Evolutionary conservation across 2,888 invertebrate genomes (phyloP).

Genomic region (Minunthozetes semirufus): DNA sequence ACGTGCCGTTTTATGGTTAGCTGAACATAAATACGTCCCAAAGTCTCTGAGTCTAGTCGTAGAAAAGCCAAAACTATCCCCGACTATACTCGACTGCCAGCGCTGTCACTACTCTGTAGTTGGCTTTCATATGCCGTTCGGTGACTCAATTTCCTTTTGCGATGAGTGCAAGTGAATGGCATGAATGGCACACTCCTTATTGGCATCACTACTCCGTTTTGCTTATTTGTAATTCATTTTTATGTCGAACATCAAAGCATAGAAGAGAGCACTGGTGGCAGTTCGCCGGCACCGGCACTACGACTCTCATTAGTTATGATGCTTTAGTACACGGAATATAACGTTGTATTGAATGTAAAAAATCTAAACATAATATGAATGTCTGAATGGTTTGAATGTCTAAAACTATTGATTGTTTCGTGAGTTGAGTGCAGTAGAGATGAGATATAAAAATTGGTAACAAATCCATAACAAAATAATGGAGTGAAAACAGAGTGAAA

Average conservation of each 20-base stretch:
- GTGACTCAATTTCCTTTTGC: conserved; percentile 25
- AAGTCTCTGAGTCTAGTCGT: not conserved
- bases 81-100: not conserved
- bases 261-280: not conserved
- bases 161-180: not conserved
- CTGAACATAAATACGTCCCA: conserved; percentile 14
- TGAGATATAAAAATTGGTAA: not conserved
- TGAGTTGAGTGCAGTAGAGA: not conserved
- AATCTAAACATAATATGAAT: not conserved
- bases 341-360: not conserved
- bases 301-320: not conserved
- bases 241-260: conserved; percentile 1
- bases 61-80: not conserved
- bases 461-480: not conserved
- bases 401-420: not conserved
- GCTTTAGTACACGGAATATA: not conserved
- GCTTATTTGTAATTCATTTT: conserved; percentile 28
- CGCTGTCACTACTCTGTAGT: not conserved
- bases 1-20: conserved; percentile 28
- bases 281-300: not conserved
- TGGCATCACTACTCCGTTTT: conserved; percentile 8
- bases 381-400: too few species aligned
- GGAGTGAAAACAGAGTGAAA: not conserved
- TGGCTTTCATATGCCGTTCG: not conserved
- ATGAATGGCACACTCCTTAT: conserved; percentile 16